Percentiles rank a stretch among this genome's conserved stretches.
phyloP scores from a whole-genome alignment of 2,113 vertebrate species.

The Equus quagga region DNA sequence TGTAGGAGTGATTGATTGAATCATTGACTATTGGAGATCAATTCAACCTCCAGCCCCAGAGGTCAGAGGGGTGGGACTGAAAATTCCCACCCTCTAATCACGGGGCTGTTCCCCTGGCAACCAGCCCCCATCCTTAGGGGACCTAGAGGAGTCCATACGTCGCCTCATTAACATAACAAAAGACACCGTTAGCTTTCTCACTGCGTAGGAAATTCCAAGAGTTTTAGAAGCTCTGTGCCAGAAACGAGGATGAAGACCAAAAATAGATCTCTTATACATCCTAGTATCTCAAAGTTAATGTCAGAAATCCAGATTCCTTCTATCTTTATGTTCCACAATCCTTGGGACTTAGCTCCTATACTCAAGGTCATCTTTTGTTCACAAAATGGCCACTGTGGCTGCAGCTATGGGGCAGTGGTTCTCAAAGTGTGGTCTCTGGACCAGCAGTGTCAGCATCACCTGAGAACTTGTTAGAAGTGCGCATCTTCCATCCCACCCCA shows the following conservation, averaged over 20 bases:
- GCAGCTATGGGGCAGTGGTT: not conserved
- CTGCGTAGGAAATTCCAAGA: not conserved
- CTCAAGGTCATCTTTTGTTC: not conserved
- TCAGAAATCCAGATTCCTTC: not conserved
- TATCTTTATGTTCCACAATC: not conserved
- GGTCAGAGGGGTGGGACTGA: not conserved
- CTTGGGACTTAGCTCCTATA: not conserved
- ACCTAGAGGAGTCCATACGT: not conserved
- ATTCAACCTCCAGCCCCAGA: not conserved
- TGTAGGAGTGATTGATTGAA: not conserved
- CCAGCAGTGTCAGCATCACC: not conserved
- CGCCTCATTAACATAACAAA: not conserved
- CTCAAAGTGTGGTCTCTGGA: not conserved
- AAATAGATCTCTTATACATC: not conserved
- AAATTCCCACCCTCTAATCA: not conserved
- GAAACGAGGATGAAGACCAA: not conserved
- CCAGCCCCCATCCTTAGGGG: not conserved
- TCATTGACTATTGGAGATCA: not conserved
- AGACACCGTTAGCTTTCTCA: not conserved
- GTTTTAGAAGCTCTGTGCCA: not conserved
- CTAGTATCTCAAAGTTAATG: not conserved
- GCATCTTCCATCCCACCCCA: no score
- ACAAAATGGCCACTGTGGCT: not conserved
- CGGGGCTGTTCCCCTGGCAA: not conserved
- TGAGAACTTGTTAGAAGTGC: not conserved